Conservation (phyloP, 2,113 vertebrate species). For the Dasyurus viverrinus region DNA sequence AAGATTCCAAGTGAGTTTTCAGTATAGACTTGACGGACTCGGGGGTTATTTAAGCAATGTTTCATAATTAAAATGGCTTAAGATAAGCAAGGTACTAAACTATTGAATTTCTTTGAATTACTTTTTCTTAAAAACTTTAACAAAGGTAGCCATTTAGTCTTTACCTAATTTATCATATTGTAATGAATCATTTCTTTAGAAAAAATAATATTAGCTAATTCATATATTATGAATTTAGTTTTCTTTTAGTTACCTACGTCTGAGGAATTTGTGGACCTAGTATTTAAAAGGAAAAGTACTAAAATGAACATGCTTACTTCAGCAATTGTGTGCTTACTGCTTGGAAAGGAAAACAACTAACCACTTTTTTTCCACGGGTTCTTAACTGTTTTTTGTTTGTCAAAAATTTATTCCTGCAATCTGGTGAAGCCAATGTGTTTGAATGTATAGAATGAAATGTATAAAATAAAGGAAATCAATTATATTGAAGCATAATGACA, state of each 20-base stretch:
- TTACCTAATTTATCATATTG: background rate
- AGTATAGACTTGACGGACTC: constrained; percentile 12
- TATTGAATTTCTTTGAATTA: background rate
- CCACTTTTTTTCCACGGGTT: background rate
- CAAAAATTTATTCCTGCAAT: background rate
- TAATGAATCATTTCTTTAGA: background rate
- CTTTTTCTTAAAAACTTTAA: background rate
- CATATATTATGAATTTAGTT: background rate
- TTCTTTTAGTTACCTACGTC: background rate
- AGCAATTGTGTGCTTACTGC: background rate
- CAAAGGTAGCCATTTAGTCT: background rate
- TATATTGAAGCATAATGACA: background rate
- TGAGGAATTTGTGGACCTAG: background rate
- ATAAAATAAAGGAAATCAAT: background rate
- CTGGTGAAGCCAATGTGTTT: background rate
- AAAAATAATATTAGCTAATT: background rate
- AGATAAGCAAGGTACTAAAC: background rate
- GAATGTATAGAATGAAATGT: background rate
- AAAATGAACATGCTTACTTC: background rate
- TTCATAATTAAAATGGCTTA: background rate
- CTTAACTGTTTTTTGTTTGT: background rate
- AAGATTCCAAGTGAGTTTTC: background rate
- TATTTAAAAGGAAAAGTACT: background rate
- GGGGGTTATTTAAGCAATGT: background rate
- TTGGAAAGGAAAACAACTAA: background rate